Percentiles rank a stretch among this genome's conserved stretches.
Evolutionary conservation across 2,113 vertebrate genomes (phyloP).

Genomic region (Mustelus asterias): DNA sequence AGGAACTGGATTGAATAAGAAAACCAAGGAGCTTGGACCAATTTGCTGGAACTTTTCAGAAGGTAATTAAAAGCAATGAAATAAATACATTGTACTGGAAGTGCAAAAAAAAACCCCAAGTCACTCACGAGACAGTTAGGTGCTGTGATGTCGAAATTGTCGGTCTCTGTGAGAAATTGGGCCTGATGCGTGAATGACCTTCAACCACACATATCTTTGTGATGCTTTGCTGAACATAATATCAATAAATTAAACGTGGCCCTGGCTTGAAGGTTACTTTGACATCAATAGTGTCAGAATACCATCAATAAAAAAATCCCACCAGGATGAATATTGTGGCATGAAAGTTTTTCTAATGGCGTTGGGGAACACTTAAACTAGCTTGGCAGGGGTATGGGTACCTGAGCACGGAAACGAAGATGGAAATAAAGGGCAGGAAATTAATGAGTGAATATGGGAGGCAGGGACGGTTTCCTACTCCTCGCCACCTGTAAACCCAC

Average conservation of each 20-base stretch:
- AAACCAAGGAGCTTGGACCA: not conserved
- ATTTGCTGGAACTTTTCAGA: not conserved
- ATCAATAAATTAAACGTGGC: not conserved
- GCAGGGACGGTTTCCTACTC: too few species aligned
- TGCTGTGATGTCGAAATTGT: not conserved
- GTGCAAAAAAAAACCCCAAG: not conserved
- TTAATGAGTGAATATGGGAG: too few species aligned
- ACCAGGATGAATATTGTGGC: too few species aligned
- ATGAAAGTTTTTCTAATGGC: too few species aligned
- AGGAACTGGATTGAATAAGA: not conserved
- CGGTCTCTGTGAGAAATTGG: not conserved
- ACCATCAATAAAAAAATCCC: not conserved
- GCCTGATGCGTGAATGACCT: not conserved
- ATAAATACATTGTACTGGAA: not conserved
- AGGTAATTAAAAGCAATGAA: not conserved
- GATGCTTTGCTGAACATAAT: not conserved
- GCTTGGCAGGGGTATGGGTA: too few species aligned
- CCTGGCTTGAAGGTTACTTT: not conserved
- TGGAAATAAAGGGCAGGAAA: too few species aligned
- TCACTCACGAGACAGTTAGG: not conserved
- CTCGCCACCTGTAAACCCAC: too few species aligned
- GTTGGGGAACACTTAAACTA: too few species aligned
- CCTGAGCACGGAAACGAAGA: too few species aligned
- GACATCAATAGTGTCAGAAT: not conserved
- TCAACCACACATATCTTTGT: not conserved